Evolutionary conservation across 2,797 vertebrate species (phyloP).

Genomic region (Fratercula arctica): DNA sequence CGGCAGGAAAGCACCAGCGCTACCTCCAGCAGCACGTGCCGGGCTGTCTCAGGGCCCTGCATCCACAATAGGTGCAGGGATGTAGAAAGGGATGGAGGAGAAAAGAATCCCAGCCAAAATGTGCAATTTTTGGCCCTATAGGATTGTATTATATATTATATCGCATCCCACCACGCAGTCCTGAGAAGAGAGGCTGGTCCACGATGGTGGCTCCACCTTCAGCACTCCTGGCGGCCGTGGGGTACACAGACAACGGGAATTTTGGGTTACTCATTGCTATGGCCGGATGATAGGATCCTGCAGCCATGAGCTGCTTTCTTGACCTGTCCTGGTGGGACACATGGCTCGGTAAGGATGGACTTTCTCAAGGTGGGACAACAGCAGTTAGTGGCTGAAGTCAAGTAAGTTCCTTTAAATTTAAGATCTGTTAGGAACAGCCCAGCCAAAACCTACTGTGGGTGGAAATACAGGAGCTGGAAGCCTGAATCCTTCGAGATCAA

Average conservation of each 20-base stretch:
- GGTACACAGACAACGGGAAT: neutral
- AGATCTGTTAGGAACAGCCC: neutral
- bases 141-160: accelerated
- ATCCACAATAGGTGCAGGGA: neutral
- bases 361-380: neutral
- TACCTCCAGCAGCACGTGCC: accelerated
- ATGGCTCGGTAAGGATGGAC: neutral
- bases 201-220: neutral
- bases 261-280: neutral
- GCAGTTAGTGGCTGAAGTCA: neutral
- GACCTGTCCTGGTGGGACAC: accelerated
- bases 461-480: neutral
- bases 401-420: neutral
- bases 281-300: neutral
- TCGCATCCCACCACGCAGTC: accelerated
- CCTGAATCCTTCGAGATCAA: neutral
- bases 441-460: neutral
- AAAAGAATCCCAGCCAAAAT: neutral
- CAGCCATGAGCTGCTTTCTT: neutral
- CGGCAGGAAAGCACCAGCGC: neutral
- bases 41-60: neutral
- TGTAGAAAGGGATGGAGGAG: neutral
- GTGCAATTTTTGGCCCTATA: accelerated
- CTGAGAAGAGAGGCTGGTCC: neutral
- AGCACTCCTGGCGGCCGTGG: neutral